Base-by-base conservation (phyloP, 2,888 invertebrate genomes). In the Metalampra italica region DNA sequence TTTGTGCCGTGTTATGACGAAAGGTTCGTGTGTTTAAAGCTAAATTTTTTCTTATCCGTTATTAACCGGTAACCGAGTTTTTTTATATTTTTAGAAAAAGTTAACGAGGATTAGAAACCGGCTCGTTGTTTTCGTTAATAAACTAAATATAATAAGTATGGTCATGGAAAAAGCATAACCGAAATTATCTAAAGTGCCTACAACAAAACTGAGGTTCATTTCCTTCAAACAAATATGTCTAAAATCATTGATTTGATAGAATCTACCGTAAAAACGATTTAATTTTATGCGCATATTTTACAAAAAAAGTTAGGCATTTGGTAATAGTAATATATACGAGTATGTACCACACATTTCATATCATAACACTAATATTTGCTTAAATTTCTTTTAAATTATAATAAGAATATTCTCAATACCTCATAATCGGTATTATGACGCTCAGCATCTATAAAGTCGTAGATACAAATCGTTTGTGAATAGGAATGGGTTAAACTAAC, bases 1-100 rank as follows among this genome's bases (percentile, higher is more conserved):
- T 86, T 86, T 86, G 78, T 81, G 73, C 60, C 67, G 67, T 66
- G 78, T 82, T 83, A 82, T 80, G 82, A 82, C 75, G 81, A 80
- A 78, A 82, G 78, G 75, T 78, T 73, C 78, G 78, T 85, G 78
- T 82, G 79, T 77, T 83, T 82, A 75, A 76, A 75, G 79, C 72
- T 34, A 43, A 80, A 77, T 82, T 85, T 82, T 74, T 76, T 67
- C 60, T 54, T 54, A 62, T 66, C 76, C 76, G 76, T 80, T 84
- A 82, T 85, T 84, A 83, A 78, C 79, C 71, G 68, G 83, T 82
- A 79, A 82, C 68, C 66, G 60, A 60, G 58, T 75, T 79, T 81
- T 79, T 71, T 68, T 56, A 3, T 22, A 57, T 60, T 64, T 58
- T 53, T 53, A 56, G 73, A 75, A 78, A 81, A 81, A 77, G 72